A percentile compares a stretch with the other conserved stretches of the same genome.
Evolutionary conservation across 37 sponge, comb jelly and placozoan genomes (phyloP).

Genomic region (Lycopodina hypogea): DNA sequence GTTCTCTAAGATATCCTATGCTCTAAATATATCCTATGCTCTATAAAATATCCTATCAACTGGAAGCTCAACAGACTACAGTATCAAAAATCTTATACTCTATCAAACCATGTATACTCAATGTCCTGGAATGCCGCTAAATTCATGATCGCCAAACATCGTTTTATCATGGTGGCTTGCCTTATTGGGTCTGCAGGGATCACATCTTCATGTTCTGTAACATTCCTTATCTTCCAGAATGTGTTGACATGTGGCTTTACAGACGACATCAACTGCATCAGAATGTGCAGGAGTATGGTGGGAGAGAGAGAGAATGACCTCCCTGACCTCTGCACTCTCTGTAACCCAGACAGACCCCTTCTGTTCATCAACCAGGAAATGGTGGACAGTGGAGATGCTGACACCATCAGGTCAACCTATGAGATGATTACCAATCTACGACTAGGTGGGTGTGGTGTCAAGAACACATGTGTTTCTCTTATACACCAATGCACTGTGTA

Average conservation of each 20-base stretch:
- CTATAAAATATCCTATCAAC: too few relatives aligned
- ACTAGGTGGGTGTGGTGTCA: background rate
- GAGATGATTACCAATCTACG: background rate
- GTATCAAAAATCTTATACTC: too few relatives aligned
- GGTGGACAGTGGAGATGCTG: background rate
- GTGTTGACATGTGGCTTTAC: background rate
- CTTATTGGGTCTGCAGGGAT: too few relatives aligned
- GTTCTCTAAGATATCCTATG: too few relatives aligned
- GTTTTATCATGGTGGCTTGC: too few relatives aligned
- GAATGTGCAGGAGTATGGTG: background rate
- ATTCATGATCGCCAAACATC: too few relatives aligned
- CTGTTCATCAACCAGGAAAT: background rate
- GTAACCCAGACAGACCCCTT: background rate
- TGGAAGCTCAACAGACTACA: too few relatives aligned
- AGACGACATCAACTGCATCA: background rate
- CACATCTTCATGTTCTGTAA: too few relatives aligned
- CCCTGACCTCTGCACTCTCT: background rate
- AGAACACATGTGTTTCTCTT: background rate
- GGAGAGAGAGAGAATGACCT: background rate
- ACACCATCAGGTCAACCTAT: background rate
- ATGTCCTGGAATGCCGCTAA: too few relatives aligned
- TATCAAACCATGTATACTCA: too few relatives aligned
- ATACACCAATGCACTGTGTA: too few relatives aligned
- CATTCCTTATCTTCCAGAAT: background rate
- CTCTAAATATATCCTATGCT: too few relatives aligned